Evolutionary conservation across 2,888 invertebrate genomes (phyloP).

Genomic region (Caenorhabditis virilis): DNA sequence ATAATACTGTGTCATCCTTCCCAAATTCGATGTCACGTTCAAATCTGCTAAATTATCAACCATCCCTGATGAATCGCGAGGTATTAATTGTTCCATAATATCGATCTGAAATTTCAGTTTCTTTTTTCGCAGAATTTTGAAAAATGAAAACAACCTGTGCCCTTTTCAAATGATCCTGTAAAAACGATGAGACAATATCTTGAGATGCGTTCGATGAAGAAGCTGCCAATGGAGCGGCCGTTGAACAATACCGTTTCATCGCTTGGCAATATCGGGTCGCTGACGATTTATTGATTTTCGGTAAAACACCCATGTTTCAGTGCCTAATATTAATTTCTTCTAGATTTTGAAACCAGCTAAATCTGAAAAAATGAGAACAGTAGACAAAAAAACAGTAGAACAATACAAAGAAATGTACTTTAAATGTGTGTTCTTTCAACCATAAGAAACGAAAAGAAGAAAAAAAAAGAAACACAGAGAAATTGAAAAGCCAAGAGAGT

Average conservation of each 20-base stretch:
- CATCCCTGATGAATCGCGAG: slow-evolving; percentile 26
- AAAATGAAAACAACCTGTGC: slow-evolving; percentile 21
- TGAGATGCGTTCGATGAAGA: slow-evolving; percentile 9
- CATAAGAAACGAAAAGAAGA: too few species aligned
- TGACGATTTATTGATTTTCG: too few species aligned
- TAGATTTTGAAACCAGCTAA: slow-evolving; percentile 3
- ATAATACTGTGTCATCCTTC: slow-evolving; percentile 90
- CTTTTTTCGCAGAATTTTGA: background rate
- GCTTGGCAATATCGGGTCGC: too few species aligned
- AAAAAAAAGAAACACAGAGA: too few species aligned
- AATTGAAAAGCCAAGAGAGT: too few species aligned
- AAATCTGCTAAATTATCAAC: slow-evolving; percentile 29
- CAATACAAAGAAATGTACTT: too few species aligned
- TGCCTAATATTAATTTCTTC: background rate
- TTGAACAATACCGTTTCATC: slow-evolving; percentile 16
- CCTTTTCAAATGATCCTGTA: slow-evolving; percentile 31
- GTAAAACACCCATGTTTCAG: slow-evolving; percentile 6
- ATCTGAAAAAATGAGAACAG: background rate
- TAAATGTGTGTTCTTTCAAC: too few species aligned
- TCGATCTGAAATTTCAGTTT: slow-evolving; percentile 15
- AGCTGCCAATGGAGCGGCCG: slow-evolving; percentile 15
- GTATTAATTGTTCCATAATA: slow-evolving; percentile 36
- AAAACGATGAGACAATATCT: slow-evolving; percentile 10
- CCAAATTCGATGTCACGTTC: slow-evolving; percentile 73
- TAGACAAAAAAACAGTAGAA: slow-evolving; percentile 1